Base-by-base conservation (phyloP, 2,797 vertebrate genomes). In the Capromys pilorides region DNA sequence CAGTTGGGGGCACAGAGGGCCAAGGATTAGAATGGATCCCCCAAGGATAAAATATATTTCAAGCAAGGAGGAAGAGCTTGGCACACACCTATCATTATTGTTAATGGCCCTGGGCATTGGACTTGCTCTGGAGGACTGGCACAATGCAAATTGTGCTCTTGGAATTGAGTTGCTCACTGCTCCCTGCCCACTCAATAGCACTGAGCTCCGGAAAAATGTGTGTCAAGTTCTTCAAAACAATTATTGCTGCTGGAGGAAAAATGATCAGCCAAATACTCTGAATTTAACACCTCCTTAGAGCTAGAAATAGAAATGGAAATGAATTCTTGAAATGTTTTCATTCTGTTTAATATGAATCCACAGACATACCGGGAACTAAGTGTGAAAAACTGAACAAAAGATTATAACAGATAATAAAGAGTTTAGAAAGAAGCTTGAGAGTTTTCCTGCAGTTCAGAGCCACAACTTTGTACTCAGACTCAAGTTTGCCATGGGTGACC, bases 221-320 rank as follows among this genome's bases (percentile, higher is more conserved):
- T 95, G 80, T 91, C 96, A 96, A 82, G 39, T 94, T 97, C 96
- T 91, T 93, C 84, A 90, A 96, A 97, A 97, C 86, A 97, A 71
- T 93, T 88, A 94, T 61, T 94, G 51, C 39, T 80, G 89, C 91
- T 54, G 92, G 41, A 75, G 75, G 59, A 69, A 83, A 97, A 97
- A 92, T 51, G 64, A 91, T 88, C 94, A 96, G 93, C 41, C 11
- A 96, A 83, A 45, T 39, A 90, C 28, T 96, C 66, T 5, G 83
- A 96, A 54, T 66, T 86, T 92, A 93, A 96, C 86, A 95, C 62
- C n/a, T 96, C 93, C 88, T 86, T 49, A 93, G 77, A 85, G 64
- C 26, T 93, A 87, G 92, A 97, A 87, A n/a, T 91, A 88, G 86
- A 96, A 93, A 93, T 88, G 89, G 81, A 96, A 97, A 93, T 84